These are phyloP conservation scores for Batillaria attramentaria DNA, from an alignment of 1,140 invertebrate species.

Conservation along the genomic window DNA sequence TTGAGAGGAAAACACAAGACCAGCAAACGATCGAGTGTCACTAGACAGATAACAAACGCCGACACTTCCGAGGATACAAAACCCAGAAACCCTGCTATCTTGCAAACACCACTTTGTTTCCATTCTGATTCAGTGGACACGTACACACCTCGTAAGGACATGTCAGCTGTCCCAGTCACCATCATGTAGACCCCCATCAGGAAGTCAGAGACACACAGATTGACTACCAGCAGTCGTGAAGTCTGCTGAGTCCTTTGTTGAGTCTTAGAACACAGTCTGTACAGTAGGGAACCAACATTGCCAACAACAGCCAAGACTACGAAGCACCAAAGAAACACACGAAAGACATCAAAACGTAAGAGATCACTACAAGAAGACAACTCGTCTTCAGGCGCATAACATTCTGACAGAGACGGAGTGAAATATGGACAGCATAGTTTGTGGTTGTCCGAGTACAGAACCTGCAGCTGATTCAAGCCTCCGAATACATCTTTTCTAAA, in stretches of 20 bases:
- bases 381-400: slow-evolving; percentile 39
- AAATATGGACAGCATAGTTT: slow-evolving; percentile 47
- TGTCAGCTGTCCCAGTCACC: slow-evolving; percentile 58
- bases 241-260: slow-evolving; percentile 35
- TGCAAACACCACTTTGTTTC: slow-evolving; percentile 49
- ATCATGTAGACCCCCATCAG: slow-evolving; percentile 63
- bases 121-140: slow-evolving; percentile 48
- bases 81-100: slow-evolving; percentile 54
- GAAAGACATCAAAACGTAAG: slow-evolving; percentile 33
- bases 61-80: slow-evolving; percentile 57
- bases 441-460: slow-evolving; percentile 38
- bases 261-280: slow-evolving; percentile 26
- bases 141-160: slow-evolving; percentile 52
- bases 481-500: slow-evolving; percentile 39
- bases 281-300: slow-evolving; percentile 44
- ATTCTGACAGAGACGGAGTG: slow-evolving; percentile 33
- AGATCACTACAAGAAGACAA: slow-evolving; percentile 50
- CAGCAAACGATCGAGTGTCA: slow-evolving; percentile 58
- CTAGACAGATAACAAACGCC: slow-evolving; percentile 53
- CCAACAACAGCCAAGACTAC: slow-evolving; percentile 42
- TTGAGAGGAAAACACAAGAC: slow-evolving; percentile 58
- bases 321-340: slow-evolving; percentile 45
- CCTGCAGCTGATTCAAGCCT: slow-evolving; percentile 30
- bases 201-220: slow-evolving; percentile 58
- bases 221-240: slow-evolving; percentile 47